Evolutionary conservation across 2,797 vertebrate species (phyloP).

Genomic region (Anomalospiza imberbis): DNA sequence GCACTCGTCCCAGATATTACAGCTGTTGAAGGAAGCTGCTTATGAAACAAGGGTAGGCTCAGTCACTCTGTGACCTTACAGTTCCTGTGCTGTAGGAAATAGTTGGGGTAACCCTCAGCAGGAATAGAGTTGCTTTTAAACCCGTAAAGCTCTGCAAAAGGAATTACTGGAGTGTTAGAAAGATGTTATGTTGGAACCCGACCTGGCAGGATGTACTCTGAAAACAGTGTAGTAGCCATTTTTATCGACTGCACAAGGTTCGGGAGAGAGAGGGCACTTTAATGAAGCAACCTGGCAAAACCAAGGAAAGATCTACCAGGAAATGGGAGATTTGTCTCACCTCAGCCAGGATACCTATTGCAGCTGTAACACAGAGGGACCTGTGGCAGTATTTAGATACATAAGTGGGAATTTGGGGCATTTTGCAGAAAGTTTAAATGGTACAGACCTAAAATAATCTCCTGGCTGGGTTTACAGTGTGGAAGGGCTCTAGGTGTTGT

Average conservation of each 20-base stretch:
- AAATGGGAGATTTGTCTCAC: background rate
- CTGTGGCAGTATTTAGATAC: background rate
- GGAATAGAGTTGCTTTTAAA: conserved; percentile 36
- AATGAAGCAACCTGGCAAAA: background rate
- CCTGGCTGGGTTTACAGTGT: fast-evolving
- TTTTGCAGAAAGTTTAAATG: background rate
- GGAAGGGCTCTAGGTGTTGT: background rate
- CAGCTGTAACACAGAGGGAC: background rate
- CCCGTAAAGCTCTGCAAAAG: background rate
- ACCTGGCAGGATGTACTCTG: background rate
- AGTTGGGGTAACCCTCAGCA: conserved; percentile 22
- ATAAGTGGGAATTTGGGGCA: background rate
- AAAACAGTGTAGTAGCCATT: background rate
- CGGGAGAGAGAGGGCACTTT: background rate
- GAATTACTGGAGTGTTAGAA: conserved; percentile 5
- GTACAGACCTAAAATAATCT: background rate
- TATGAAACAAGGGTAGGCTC: conserved; percentile 61
- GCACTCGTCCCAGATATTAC: conserved; percentile 60
- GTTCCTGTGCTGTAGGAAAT: conserved; percentile 41
- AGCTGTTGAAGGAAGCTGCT: conserved; percentile 54
- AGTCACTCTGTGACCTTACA: conserved; percentile 23
- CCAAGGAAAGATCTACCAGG: background rate
- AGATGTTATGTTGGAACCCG: background rate
- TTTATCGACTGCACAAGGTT: background rate
- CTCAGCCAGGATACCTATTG: background rate